Evolutionary conservation across 35 echinoderm and acorn worm species (phyloP).

Genomic region (Ophioderma brevispina): DNA sequence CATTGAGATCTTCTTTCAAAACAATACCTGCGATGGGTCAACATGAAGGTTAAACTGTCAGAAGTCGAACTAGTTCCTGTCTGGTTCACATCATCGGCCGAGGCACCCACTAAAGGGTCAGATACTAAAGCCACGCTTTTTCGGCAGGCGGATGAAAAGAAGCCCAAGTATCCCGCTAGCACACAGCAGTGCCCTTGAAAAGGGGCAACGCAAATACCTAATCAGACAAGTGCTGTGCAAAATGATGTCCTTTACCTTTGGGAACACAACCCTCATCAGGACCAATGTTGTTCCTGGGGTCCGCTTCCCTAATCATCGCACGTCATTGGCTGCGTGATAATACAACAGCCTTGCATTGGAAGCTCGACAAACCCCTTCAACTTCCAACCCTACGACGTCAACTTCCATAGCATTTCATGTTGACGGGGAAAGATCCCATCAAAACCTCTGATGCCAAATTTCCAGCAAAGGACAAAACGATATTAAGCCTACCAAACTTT

Average conservation of each 20-base stretch:
- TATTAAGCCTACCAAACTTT: conserved; percentile 50
- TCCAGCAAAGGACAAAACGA: background rate
- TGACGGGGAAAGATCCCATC: conserved; percentile 48
- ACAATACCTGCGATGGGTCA: too few species aligned
- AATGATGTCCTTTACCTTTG: conserved; percentile 55
- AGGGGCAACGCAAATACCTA: conserved; percentile 62
- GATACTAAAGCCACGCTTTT: conserved; percentile 32
- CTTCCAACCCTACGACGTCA: conserved; percentile 20
- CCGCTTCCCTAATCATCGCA: background rate
- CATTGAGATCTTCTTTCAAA: too few species aligned
- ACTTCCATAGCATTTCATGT: conserved; percentile 35
- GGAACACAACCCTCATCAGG: conserved; percentile 54
- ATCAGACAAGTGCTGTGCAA: conserved; percentile 58
- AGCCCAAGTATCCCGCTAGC: conserved; percentile 38
- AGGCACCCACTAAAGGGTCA: too few species aligned
- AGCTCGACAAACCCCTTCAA: conserved; percentile 29
- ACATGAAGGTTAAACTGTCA: too few species aligned
- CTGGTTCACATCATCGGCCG: too few species aligned
- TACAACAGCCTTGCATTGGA: conserved; percentile 18
- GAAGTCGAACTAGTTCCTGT: too few species aligned
- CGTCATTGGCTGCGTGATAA: conserved; percentile 14
- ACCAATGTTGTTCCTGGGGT: conserved; percentile 36
- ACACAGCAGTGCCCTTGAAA: conserved; percentile 42
- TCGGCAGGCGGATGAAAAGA: conserved; percentile 16
- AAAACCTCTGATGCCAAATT: conserved; percentile 21